A percentile compares a stretch with the other conserved stretches of the same genome.
These are phyloP conservation scores for Drosophila arawakana DNA, from an alignment of 1,140 invertebrate species.

Conservation along the genomic window DNA sequence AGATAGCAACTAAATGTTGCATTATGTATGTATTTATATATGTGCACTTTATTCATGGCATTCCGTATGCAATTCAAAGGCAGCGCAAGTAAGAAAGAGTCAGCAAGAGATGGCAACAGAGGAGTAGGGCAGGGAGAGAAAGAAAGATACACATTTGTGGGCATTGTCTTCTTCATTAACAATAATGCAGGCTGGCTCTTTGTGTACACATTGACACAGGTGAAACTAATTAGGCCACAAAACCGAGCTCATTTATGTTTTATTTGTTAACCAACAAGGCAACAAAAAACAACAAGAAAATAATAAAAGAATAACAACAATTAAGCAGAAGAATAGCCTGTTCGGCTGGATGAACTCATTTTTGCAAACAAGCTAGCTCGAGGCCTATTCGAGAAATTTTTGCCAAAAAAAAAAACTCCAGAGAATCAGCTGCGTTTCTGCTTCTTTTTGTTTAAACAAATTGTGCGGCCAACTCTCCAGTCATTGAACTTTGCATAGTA, in stretches of 20 bases:
- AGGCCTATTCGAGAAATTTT: slow-evolving; percentile 32
- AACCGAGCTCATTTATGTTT: slow-evolving; percentile 81
- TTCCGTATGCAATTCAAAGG: slow-evolving; percentile 17
- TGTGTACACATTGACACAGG: slow-evolving; percentile 82
- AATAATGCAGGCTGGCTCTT: slow-evolving; percentile 46
- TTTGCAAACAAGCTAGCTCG: slow-evolving; percentile 45
- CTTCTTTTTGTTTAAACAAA: slow-evolving; percentile 61
- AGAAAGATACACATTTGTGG: slow-evolving; percentile 5
- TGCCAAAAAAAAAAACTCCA: slow-evolving; percentile 30
- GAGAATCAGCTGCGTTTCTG: slow-evolving; percentile 41
- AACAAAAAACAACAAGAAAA: slow-evolving; percentile 37
- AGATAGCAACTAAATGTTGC: slow-evolving; percentile 30
- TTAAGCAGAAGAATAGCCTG: slow-evolving; percentile 70
- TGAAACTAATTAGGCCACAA: slow-evolving; percentile 83
- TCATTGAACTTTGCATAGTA: slow-evolving; percentile 59
- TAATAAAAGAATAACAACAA: slow-evolving; percentile 47
- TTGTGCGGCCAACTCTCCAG: neutral
- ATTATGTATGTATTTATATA: slow-evolving; percentile 1
- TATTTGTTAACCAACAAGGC: slow-evolving; percentile 79
- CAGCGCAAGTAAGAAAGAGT: neutral
- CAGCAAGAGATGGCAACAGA: neutral
- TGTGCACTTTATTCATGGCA: slow-evolving; percentile 4
- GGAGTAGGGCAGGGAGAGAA: no score
- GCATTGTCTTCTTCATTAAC: slow-evolving; percentile 54
- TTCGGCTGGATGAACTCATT: slow-evolving; percentile 64